Evolutionary conservation across 2,113 vertebrate species (phyloP).

Genomic region (Misgurnus mizolepis): DNA sequence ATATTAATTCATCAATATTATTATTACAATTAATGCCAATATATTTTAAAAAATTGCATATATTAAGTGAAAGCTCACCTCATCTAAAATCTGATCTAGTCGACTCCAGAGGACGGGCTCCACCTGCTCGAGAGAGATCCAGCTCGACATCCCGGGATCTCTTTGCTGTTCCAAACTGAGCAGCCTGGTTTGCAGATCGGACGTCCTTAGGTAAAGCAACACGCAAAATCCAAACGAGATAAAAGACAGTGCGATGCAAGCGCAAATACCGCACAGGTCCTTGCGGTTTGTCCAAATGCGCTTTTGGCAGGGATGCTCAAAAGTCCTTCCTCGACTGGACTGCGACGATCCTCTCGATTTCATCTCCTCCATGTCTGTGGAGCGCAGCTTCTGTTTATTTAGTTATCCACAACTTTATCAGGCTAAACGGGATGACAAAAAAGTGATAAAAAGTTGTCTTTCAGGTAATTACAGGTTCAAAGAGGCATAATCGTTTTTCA

Average conservation of each 20-base stretch:
- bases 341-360: constrained; percentile 50
- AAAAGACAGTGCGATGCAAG: constrained; percentile 60
- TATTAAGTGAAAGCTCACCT: constrained; percentile 48
- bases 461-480: neutral
- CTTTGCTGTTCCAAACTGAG: constrained; percentile 70
- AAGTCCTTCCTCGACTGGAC: constrained; percentile 51
- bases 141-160: constrained; percentile 62
- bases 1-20: no score
- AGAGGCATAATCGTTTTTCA: neutral
- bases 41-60: no score
- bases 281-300: constrained; percentile 56
- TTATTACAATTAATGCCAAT: neutral
- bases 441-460: constrained; percentile 3
- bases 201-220: constrained; percentile 64
- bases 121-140: constrained; percentile 76
- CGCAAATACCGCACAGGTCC: constrained; percentile 47
- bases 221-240: constrained; percentile 72
- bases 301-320: constrained; percentile 54
- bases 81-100: constrained; percentile 68
- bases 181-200: constrained; percentile 71
- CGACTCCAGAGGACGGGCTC: constrained; percentile 69
- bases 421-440: neutral
- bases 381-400: neutral
- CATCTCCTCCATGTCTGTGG: constrained; percentile 65
- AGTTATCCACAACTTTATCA: constrained; percentile 41